Conservation (phyloP, 2,113 vertebrate species). For the Diadophis punctatus region DNA sequence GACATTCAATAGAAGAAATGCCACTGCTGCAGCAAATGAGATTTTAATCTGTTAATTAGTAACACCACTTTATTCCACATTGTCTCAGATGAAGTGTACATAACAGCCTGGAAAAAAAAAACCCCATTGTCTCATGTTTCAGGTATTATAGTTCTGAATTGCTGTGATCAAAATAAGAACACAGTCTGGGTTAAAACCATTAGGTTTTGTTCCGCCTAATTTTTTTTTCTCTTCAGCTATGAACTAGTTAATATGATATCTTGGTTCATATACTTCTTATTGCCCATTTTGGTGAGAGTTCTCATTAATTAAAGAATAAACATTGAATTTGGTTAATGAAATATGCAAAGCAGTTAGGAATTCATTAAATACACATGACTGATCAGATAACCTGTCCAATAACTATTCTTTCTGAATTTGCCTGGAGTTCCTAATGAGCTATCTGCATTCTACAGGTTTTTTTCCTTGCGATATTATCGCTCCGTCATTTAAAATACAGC, state of each 20-base stretch:
- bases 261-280: neutral
- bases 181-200: slow-evolving; percentile 4
- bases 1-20: neutral
- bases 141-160: neutral
- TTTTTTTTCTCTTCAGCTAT: slow-evolving; percentile 5
- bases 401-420: slow-evolving; percentile 2
- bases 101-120: neutral
- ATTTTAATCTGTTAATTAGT: neutral
- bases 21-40: neutral
- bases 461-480: neutral
- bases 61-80: neutral
- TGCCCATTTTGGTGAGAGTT: neutral
- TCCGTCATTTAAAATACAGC: neutral
- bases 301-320: slow-evolving; percentile 15
- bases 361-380: slow-evolving; percentile 19
- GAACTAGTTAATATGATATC: slow-evolving; percentile 7
- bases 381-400: slow-evolving; percentile 10
- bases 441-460: neutral
- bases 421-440: neutral
- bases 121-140: neutral
- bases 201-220: neutral
- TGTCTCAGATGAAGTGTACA: neutral
- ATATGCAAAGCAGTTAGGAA: slow-evolving; percentile 1
- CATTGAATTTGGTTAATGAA: slow-evolving; percentile 5
- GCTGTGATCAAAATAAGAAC: neutral